Conservation (phyloP, 2,113 vertebrate species). For the Acrocephalus kingi region DNA sequence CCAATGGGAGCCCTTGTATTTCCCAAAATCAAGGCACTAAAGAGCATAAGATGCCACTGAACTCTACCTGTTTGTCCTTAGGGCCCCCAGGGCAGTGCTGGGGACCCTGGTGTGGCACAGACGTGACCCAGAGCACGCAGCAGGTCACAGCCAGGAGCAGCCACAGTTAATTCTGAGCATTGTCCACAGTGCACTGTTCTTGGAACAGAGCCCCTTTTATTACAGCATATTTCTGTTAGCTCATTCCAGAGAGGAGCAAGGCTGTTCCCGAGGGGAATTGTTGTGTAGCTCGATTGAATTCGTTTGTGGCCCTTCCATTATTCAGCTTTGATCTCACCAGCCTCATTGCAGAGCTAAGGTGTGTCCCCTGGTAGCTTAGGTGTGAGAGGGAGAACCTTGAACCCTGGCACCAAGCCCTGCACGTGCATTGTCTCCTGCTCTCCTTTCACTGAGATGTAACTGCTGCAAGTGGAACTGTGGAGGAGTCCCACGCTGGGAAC, state of each 20-base stretch:
- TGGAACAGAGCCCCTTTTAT: slow-evolving; percentile 40
- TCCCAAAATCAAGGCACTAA: neutral
- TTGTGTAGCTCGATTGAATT: neutral
- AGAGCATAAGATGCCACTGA: neutral
- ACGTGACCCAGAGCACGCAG: neutral
- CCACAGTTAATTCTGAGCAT: neutral
- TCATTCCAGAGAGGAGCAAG: neutral
- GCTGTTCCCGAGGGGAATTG: neutral
- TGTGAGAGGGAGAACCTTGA: neutral
- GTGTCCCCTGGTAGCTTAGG: rapidly evolving
- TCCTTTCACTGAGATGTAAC: neutral
- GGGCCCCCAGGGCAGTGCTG: neutral
- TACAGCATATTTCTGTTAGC: neutral
- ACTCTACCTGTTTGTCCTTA: neutral
- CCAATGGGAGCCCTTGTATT: neutral
- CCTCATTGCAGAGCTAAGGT: neutral
- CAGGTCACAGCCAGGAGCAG: neutral
- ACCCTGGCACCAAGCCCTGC: neutral
- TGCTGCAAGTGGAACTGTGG: neutral
- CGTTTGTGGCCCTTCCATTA: neutral
- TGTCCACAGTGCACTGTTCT: neutral
- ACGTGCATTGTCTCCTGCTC: neutral
- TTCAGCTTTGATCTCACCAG: neutral
- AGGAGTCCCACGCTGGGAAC: neutral
- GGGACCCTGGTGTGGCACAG: neutral